Evolutionary conservation across 2,888 invertebrate species (phyloP).

Genomic region (Erannis defoliaria): DNA sequence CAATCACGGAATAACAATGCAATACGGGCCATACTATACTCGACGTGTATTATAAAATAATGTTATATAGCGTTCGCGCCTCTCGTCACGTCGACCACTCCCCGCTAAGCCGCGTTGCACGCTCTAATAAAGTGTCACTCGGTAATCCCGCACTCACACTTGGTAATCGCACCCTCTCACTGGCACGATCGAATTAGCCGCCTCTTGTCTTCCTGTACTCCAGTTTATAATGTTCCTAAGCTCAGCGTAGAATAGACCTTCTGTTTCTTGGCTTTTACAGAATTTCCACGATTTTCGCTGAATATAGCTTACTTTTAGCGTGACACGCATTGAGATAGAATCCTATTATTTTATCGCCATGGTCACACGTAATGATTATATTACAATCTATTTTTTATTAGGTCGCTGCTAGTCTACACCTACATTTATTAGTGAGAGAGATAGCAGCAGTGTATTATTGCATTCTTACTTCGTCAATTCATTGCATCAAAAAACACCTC

Average conservation of each 20-base stretch:
- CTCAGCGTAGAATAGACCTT: no score
- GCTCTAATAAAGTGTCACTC: constrained; percentile 34
- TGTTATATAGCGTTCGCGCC: not conserved
- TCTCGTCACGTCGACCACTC: constrained; percentile 6
- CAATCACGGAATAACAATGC: no score
- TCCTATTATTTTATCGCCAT: not conserved
- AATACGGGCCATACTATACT: no score
- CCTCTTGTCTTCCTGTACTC: constrained; percentile 16
- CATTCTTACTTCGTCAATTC: no score
- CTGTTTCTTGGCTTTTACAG: not conserved
- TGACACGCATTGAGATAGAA: not conserved
- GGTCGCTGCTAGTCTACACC: no score
- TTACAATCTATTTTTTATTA: no score
- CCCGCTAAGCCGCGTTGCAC: constrained; percentile 19
- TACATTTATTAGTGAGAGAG: no score
- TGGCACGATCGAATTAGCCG: constrained; percentile 24
- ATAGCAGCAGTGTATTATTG: no score
- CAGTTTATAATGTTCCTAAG: not conserved
- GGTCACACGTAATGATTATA: no score
- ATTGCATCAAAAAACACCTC: no score
- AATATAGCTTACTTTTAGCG: not conserved
- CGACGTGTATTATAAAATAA: no score
- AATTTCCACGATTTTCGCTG: not conserved
- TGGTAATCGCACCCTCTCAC: constrained; percentile 14
- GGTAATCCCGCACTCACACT: constrained; percentile 27